Percentiles rank a stretch among this genome's conserved stretches.
phyloP scores from a whole-genome alignment of 2,113 vertebrate genomes.

The Ancistrus triradiatus region DNA sequence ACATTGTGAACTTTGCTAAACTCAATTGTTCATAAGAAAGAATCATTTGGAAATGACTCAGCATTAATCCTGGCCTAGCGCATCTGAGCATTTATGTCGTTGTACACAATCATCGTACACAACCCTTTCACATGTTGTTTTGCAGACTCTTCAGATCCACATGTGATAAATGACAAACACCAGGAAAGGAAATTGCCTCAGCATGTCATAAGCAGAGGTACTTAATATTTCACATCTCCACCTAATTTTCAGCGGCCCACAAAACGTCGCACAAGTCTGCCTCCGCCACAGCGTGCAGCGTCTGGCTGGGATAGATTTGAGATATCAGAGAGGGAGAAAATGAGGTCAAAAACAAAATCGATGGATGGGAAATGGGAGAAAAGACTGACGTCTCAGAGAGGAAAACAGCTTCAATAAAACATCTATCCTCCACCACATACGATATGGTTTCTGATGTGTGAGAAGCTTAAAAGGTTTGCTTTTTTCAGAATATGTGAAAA shows the following conservation, averaged over 20 bases:
- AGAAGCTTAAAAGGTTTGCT: not conserved
- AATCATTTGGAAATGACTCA: too few relatives aligned
- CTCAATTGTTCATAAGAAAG: too few relatives aligned
- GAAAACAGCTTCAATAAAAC: constrained; percentile 60
- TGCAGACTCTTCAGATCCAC: not conserved
- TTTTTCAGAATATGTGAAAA: too few relatives aligned
- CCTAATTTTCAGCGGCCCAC: constrained; percentile 5
- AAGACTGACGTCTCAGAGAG: constrained; percentile 51
- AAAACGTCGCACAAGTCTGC: constrained; percentile 47
- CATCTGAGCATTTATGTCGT: too few relatives aligned
- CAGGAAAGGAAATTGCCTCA: not conserved
- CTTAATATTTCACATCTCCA: constrained; percentile 3
- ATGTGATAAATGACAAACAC: not conserved
- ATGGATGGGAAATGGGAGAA: constrained; percentile 53
- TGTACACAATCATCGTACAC: not conserved
- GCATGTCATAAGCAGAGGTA: not conserved
- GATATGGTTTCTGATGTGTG: constrained; percentile 13
- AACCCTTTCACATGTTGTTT: not conserved
- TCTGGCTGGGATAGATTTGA: constrained; percentile 61
- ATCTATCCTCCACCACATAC: constrained; percentile 44
- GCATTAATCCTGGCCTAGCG: too few relatives aligned
- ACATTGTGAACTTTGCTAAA: too few relatives aligned
- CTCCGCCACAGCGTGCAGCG: constrained; percentile 44
- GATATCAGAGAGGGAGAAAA: constrained; percentile 39
- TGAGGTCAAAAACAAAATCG: constrained; percentile 54